phyloP scores from a whole-genome alignment of 23 tunicate genomes.

The Aplidium turbinatum region DNA sequence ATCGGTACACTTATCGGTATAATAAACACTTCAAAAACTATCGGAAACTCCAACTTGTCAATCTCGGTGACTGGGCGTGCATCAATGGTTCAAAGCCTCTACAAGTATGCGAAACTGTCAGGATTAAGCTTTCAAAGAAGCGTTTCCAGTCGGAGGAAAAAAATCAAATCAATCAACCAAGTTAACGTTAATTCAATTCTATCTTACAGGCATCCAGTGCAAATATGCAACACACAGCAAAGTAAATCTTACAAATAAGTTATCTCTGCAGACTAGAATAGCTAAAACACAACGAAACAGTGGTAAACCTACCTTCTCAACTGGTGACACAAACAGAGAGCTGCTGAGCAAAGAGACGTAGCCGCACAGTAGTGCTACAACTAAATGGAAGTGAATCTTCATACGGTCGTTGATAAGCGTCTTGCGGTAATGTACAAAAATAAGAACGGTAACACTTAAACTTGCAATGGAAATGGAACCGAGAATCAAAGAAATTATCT shows the following conservation, averaged over 20 bases:
- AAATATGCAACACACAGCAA: background rate
- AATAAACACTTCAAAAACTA: no score
- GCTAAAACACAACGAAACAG: no score
- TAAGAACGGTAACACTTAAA: slow-evolving; percentile 38
- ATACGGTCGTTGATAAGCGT: slow-evolving; percentile 59
- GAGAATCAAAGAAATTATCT: slow-evolving; percentile 40
- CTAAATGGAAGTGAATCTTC: slow-evolving; percentile 64
- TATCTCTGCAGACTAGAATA: background rate
- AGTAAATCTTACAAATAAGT: background rate
- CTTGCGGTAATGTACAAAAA: slow-evolving; percentile 57
- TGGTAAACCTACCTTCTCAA: background rate
- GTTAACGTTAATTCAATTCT: no score
- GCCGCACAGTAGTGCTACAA: slow-evolving; percentile 65
- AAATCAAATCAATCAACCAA: no score
- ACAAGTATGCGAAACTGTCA: no score
- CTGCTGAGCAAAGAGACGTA: slow-evolving; percentile 41
- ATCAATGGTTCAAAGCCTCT: no score
- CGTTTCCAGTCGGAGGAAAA: no score
- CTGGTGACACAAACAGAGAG: slow-evolving; percentile 18
- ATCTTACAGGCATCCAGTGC: background rate
- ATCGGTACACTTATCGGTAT: no score
- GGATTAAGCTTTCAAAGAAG: no score
- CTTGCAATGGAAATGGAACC: slow-evolving; percentile 45
- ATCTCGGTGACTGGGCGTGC: no score
- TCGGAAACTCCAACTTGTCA: no score